Conservation (phyloP, 2,888 invertebrate genomes). For the Chironomus riparius region DNA sequence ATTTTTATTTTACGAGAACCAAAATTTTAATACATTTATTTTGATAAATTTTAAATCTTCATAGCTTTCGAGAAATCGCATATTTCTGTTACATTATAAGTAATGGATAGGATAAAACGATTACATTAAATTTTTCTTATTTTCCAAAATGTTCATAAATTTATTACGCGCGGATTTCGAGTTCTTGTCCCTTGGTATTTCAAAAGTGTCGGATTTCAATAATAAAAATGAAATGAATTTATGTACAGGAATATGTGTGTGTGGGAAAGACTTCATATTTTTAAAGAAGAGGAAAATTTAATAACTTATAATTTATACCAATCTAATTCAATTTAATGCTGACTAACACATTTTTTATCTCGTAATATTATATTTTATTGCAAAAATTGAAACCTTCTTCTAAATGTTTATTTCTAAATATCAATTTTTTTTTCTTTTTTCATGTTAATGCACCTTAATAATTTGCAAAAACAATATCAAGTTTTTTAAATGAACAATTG, state of each 20-base stretch:
- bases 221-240: slow-evolving; percentile 15
- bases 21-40: too few species aligned
- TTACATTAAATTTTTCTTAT: slow-evolving; percentile 14
- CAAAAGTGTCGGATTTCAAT: slow-evolving; percentile 25
- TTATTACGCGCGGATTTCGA: slow-evolving; percentile 23
- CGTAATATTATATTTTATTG: too few species aligned
- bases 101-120: slow-evolving; percentile 2
- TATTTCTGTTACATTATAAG: too few species aligned
- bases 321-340: background rate
- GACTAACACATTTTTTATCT: too few species aligned
- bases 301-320: background rate
- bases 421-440: too few species aligned
- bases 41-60: too few species aligned
- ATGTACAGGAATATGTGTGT: background rate
- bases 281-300: slow-evolving; percentile 5
- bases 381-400: background rate
- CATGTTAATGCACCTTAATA: too few species aligned
- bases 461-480: too few species aligned
- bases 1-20: too few species aligned
- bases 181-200: slow-evolving; percentile 17
- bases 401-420: background rate
- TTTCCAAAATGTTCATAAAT: slow-evolving; percentile 21
- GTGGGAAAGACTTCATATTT: background rate
- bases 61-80: background rate
- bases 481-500: too few species aligned